These are phyloP conservation scores for Spizella passerina DNA, from an alignment of 2,797 vertebrate genomes.

Conservation along the genomic window DNA sequence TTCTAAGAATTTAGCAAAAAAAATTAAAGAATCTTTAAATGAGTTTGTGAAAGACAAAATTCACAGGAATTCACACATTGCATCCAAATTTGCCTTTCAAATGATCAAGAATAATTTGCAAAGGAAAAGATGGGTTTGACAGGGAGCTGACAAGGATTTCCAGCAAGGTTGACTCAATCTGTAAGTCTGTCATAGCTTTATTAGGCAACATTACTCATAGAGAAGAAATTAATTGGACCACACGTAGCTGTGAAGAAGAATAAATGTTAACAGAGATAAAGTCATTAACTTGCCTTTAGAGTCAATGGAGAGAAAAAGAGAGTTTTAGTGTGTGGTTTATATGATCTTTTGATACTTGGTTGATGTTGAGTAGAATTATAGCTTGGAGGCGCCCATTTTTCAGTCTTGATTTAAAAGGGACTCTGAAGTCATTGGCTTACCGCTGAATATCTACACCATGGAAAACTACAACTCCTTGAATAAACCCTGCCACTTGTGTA, in stretches of 20 bases:
- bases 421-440: neutral
- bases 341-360: neutral
- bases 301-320: neutral
- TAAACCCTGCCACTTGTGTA: neutral
- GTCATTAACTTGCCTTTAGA: neutral
- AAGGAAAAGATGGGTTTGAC: neutral
- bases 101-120: neutral
- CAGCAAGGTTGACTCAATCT: neutral
- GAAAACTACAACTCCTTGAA: neutral
- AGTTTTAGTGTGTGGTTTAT: neutral
- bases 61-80: neutral
- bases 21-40: neutral
- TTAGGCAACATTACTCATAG: neutral
- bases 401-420: neutral
- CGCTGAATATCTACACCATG: rapidly evolving
- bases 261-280: neutral
- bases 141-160: neutral
- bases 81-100: neutral
- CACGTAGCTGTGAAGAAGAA: neutral
- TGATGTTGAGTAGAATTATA: neutral
- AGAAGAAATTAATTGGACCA: neutral
- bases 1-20: neutral
- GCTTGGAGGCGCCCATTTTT: neutral
- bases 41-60: neutral
- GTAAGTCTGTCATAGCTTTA: neutral